Evolutionary conservation across 1,140 invertebrate genomes (phyloP), one percentile per base, ranked within the genome.

Genomic region (Tribolium castaneum): DNA sequence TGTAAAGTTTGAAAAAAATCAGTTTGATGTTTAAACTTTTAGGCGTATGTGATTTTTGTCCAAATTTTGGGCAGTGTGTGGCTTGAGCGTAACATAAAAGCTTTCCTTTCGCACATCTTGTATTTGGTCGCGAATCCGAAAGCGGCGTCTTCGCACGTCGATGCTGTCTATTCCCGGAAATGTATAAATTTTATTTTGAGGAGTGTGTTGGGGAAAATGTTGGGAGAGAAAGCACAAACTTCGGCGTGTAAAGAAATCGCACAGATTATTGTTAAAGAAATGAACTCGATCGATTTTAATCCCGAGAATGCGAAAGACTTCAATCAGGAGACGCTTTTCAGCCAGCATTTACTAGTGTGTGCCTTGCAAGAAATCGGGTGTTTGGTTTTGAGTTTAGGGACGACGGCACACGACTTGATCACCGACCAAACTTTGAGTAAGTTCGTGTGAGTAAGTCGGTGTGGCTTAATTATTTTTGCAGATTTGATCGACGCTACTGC

Each of bases 121-220:
- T 97, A 99, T 82, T 87, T 99, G 75, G 97, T 98, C 0, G 94
- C 96, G 0, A 96, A 96, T 89, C 96, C 97, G 0, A 98, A 97
- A 88, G 95, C 96, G 9, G 95, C 96, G 0, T 95, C 94, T 7
- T 96, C 96, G 0, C 98, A 99, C 85, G 96, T 99, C 4, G 98
- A 99, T 88, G 97, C 97, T 30, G 97, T 99, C 2, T 99, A 99
- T 87, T 98, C 97, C 0, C 90, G 98, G 79, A 98, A 99, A 88
- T 99, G 98, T 86, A 95, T 99, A 52, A 96, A 95, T 84, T 99
- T 98, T 86, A 98, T 99, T 83, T 89, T 99, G 50, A 90, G 96
- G 39, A 94, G 95, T 75, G 93, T 97, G 1, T 90, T 99, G 34
- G 98, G 98, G 4, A 94, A 95, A 85, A 93, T 99, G 90, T 90